Evolutionary conservation across 2,888 invertebrate species (phyloP), one percentile per base, ranked within the genome.

Genomic region (Anodontia alba): DNA sequence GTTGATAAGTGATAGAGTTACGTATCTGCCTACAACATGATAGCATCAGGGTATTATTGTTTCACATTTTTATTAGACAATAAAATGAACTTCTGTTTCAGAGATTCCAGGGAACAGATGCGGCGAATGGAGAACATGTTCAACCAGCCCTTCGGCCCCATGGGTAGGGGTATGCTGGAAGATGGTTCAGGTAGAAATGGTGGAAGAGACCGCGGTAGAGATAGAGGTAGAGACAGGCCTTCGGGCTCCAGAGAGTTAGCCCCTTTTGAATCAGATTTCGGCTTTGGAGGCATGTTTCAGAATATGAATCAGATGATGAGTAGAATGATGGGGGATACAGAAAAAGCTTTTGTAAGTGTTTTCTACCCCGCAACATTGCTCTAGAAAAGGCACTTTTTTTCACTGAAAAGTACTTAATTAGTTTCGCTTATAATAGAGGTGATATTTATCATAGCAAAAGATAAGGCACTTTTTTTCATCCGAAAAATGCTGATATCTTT

Each of bases 251-350:
- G 80, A 31, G 80, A 81, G 23, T 38, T 89, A 49, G 78, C 79
- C 12, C 86, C 84, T 1, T 87, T 89, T 79, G 88, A 85, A 12
- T 75, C 79, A 49, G 84, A 75, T 15, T 71, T 77, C 31, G 74
- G 83, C 26, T 91, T 92, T 82, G 89, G 85, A 10, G 81, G 78
- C 68, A 90, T 92, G 89, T 91, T 91, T 79, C 87, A 81, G n/a
- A 90, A 92, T 73, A 92, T 92, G 91, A 81, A 88, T 1, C 86
- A 77, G n/a, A 92, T 91, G 91, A 93, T 92, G 92, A 69, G 79
- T 26, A 87, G 78, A 29, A 92, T 91, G 91, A 93, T 92, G 92
- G 67, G 78, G 29, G 90, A 90, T 62, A 91, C 91, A 90, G 88
- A 91, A 62, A 80, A 81, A 51, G 80, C 87, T 42, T 90, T 93